Percentiles rank a stretch among this genome's conserved stretches.
These are phyloP conservation scores for Ceuthmochares aereus DNA, from an alignment of 2,113 vertebrate genomes.

Conservation along the genomic window DNA sequence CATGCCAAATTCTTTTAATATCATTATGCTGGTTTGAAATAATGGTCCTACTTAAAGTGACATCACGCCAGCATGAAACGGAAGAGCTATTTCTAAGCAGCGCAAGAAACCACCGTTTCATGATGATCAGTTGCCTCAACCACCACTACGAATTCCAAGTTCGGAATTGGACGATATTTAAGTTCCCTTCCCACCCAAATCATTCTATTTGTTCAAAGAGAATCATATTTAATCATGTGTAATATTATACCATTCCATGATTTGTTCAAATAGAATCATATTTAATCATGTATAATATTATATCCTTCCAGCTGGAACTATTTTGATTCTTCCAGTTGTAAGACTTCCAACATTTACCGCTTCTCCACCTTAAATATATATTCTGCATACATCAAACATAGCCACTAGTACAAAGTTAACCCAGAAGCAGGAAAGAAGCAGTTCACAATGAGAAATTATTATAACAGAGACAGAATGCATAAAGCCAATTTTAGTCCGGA, in stretches of 20 bases:
- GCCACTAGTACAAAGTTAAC: neutral
- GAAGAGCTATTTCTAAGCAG: slow-evolving; percentile 20
- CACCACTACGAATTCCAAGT: neutral
- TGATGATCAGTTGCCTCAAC: neutral
- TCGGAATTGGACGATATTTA: too few relatives aligned
- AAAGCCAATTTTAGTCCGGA: neutral
- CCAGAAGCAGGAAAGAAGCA: neutral
- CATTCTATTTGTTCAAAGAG: too few relatives aligned
- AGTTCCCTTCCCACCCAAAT: too few relatives aligned
- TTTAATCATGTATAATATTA: neutral
- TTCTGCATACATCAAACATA: neutral
- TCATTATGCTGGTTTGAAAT: slow-evolving; percentile 23
- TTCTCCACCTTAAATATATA: neutral
- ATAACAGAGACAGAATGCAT: neutral
- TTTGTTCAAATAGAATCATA: too few relatives aligned
- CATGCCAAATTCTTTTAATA: neutral
- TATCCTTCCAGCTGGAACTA: neutral
- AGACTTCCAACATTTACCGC: neutral
- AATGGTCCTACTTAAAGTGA: neutral
- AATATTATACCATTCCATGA: too few relatives aligned
- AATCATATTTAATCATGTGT: too few relatives aligned
- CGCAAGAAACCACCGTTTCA: neutral
- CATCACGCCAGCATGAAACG: slow-evolving; percentile 26
- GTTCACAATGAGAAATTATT: neutral
- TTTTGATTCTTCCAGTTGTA: neutral